Evolutionary conservation across 2,888 invertebrate genomes (phyloP).

Genomic region (Volucella inflata): DNA sequence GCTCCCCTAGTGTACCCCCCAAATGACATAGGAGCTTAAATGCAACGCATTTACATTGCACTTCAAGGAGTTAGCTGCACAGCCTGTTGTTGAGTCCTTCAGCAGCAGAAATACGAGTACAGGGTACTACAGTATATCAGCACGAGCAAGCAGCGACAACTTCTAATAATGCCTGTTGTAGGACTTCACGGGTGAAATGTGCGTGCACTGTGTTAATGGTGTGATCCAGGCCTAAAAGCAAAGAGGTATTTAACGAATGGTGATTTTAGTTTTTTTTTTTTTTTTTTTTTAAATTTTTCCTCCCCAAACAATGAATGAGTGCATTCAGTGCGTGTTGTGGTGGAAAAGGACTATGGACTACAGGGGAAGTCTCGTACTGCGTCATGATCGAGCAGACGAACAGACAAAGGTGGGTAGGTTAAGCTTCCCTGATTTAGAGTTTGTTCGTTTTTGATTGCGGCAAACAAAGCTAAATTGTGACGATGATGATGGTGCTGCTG

Average conservation of each 20-base stretch:
- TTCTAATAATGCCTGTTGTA: slow-evolving; percentile 60
- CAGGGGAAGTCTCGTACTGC: slow-evolving; percentile 13
- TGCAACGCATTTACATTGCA: slow-evolving; percentile 74
- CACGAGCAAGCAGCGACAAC: slow-evolving; percentile 54
- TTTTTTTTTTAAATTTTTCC: no score
- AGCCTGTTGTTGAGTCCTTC: slow-evolving; percentile 63
- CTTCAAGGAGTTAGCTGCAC: slow-evolving; percentile 63
- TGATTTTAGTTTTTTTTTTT: slow-evolving; percentile 60
- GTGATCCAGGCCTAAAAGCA: slow-evolving; percentile 38
- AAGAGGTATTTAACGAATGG: slow-evolving; percentile 68
- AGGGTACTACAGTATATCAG: not conserved
- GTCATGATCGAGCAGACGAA: slow-evolving; percentile 6
- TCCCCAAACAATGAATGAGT: slow-evolving; percentile 54
- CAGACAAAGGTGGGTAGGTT: slow-evolving; percentile 18
- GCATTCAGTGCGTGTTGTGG: slow-evolving; percentile 19
- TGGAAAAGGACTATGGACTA: slow-evolving; percentile 54
- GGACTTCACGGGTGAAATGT: slow-evolving; percentile 34
- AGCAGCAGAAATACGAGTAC: slow-evolving; percentile 21
- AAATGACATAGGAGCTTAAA: slow-evolving; percentile 49
- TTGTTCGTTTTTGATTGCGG: slow-evolving; percentile 30
- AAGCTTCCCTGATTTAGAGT: slow-evolving; percentile 20
- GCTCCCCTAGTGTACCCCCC: slow-evolving; percentile 43
- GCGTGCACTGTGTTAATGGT: slow-evolving; percentile 17
- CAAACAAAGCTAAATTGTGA: slow-evolving; percentile 41
- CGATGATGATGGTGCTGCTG: slow-evolving; percentile 7